These are phyloP conservation scores for Petroica traversi DNA, from an alignment of 2,113 vertebrate species.

Conservation along the genomic window DNA sequence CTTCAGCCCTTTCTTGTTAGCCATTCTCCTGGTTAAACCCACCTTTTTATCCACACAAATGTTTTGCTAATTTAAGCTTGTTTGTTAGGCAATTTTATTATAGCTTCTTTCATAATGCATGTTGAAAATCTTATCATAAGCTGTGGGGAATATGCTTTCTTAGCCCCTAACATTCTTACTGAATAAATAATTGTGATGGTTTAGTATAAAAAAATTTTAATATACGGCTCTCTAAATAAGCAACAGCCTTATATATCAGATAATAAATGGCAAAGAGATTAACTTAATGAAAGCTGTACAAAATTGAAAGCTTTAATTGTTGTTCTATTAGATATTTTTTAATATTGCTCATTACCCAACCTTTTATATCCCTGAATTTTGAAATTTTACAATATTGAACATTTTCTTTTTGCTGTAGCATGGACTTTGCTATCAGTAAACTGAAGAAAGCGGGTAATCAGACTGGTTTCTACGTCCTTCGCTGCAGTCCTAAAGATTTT, in stretches of 20 bases:
- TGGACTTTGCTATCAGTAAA: constrained; percentile 91
- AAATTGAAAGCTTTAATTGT: background rate
- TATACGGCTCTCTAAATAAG: background rate
- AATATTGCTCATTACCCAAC: background rate
- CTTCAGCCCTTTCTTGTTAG: background rate
- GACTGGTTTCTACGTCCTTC: constrained; percentile 89
- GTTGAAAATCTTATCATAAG: background rate
- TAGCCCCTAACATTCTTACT: background rate
- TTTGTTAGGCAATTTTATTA: background rate
- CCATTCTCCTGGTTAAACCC: background rate
- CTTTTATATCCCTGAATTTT: background rate
- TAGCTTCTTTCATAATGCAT: background rate
- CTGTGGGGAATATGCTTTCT: background rate
- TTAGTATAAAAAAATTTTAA: background rate
- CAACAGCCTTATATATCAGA: background rate
- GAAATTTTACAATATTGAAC: background rate
- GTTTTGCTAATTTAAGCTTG: background rate
- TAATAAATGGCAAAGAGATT: background rate
- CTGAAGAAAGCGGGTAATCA: constrained; percentile 89
- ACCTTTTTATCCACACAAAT: background rate
- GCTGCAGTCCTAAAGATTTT: constrained; percentile 93
- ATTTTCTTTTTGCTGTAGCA: constrained; percentile 75
- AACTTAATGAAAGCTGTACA: background rate
- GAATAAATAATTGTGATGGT: background rate
- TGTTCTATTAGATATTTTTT: background rate